Evolutionary conservation across 2,888 invertebrate species (phyloP), one percentile per base, ranked within the genome.

Genomic region (Stenurella melanura): DNA sequence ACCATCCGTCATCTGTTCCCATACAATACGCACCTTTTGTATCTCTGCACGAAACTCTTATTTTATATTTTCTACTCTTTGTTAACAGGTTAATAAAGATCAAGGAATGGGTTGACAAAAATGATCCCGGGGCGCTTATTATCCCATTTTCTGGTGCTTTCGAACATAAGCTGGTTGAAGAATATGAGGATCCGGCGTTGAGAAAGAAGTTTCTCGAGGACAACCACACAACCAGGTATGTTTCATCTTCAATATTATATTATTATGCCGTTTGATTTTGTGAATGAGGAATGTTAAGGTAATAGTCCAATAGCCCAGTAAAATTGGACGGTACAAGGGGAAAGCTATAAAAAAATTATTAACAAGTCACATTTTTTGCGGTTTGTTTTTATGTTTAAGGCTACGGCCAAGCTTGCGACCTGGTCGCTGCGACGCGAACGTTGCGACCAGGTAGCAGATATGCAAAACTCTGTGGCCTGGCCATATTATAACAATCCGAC

Each of bases 61-160:
- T 56, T 66, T 74, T 19, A 11, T 63, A 6, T 61, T 34, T 71
- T 64, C 26, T 64, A 11, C 68, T 73, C 61, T 69, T 74, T 69
- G 71, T 73, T 66, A 68, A 56, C 87, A 97, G 97, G 97, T 91
- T 98, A 87, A 92, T 95, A 67, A 98, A 98, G 91, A 96, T 99
- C 86, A 99, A 99, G 89, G 98, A 98, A 89, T 99, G 98, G 98
- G 96, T 99, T 82, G 98, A 99, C 89, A 96, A 96, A 87, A 94
- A 98, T 88, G 99, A 99, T 88, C 96, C 98, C 0, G 98, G 98
- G 1, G 94, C 98, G 0, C 92, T 94, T 2, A 93, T 99, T 57
- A 98, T 99, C 81, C 99, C 99, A 0, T 99, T 99, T 91, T 98
- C 98, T 18, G 99, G 98, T 0, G 94, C 92, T 15, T 94, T 98